Percentiles rank a stretch among this genome's conserved stretches.
These are phyloP conservation scores for Tinamus major DNA, from an alignment of 2,797 vertebrate genomes.

Conservation along the genomic window DNA sequence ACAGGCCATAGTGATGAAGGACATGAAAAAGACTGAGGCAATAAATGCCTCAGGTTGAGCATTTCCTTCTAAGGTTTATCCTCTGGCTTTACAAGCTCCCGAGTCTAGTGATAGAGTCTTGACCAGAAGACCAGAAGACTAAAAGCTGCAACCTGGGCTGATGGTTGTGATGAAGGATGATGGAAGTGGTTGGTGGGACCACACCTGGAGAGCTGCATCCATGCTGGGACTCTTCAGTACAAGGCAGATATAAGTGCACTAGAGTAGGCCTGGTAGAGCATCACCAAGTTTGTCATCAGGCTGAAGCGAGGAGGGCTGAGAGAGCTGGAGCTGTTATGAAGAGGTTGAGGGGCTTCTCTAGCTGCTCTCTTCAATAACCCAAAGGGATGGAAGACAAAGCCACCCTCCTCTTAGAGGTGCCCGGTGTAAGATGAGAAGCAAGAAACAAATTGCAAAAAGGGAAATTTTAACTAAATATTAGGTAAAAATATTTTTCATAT, in stretches of 20 bases:
- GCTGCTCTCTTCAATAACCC: background rate
- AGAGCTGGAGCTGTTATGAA: background rate
- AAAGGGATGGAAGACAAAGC: background rate
- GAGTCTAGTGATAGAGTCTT: background rate
- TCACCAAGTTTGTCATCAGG: background rate
- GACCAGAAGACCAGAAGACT: background rate
- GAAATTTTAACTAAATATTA: background rate
- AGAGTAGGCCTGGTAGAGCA: background rate
- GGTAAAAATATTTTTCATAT: background rate
- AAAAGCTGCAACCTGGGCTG: background rate
- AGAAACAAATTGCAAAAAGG: background rate
- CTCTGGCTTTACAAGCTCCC: background rate
- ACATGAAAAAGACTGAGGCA: background rate
- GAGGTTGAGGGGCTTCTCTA: background rate
- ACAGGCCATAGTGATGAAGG: background rate
- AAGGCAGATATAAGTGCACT: accelerated
- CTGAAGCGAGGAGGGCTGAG: background rate
- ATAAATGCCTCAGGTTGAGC: background rate
- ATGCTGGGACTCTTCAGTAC: no score
- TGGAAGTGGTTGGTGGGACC: no score
- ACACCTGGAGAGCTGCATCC: no score
- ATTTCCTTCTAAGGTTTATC: background rate
- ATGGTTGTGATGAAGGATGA: no score
- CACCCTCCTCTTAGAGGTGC: background rate
- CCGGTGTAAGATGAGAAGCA: background rate